Percentiles rank a stretch among this genome's conserved stretches.
phyloP scores from a whole-genome alignment of 1,140 invertebrate genomes.

The Lasioglossum albipes region DNA sequence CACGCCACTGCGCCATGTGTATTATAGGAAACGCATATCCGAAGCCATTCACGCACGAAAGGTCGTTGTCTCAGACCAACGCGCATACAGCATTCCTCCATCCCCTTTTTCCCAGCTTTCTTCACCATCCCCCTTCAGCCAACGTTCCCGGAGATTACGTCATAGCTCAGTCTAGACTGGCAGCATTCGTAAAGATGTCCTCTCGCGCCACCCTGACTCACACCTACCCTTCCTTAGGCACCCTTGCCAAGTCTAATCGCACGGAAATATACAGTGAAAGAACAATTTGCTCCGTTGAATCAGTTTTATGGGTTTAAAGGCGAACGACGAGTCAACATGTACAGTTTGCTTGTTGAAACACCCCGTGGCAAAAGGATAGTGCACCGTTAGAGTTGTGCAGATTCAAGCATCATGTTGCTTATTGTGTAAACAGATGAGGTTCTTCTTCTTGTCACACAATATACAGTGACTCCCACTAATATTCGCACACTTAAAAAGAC shows the following conservation, averaged over 20 bases:
- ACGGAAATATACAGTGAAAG: conserved; percentile 44
- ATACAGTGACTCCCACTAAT: no score
- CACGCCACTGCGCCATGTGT: not conserved
- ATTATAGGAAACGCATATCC: conserved; percentile 43
- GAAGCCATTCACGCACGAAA: conserved; percentile 42
- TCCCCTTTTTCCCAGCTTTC: conserved; percentile 17
- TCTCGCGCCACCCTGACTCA: conserved; percentile 11
- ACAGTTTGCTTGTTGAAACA: no score
- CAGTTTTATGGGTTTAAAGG: conserved; percentile 41
- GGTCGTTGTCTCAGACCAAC: conserved; percentile 34
- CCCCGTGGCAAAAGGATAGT: no score
- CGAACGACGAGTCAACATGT: conserved; percentile 6
- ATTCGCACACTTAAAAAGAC: no score
- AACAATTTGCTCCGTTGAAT: conserved; percentile 45
- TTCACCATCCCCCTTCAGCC: conserved; percentile 14
- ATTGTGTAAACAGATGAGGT: no score
- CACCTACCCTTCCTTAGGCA: not conserved
- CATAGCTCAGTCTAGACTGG: conserved; percentile 54
- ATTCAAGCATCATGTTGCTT: no score
- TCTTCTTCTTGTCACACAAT: no score
- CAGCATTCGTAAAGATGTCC: conserved; percentile 53
- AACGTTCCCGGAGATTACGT: conserved; percentile 57
- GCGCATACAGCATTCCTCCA: conserved; percentile 15
- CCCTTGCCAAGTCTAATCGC: conserved; percentile 46
- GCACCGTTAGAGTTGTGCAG: no score